Conservation (phyloP, 2,113 vertebrate genomes). For the Rostratula benghalensis region DNA sequence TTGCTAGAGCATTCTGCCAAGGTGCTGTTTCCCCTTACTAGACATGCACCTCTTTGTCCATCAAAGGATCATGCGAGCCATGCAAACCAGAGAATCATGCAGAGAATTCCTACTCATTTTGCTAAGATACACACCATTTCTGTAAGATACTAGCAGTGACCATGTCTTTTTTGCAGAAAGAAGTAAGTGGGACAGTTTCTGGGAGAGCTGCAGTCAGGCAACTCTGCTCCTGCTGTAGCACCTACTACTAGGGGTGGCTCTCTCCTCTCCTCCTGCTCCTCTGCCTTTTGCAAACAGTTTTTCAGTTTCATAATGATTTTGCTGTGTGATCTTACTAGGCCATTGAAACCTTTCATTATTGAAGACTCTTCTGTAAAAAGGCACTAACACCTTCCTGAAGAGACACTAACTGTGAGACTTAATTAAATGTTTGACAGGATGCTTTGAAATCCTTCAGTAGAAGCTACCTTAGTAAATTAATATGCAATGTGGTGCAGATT, state of each 20-base stretch:
- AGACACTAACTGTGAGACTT: not conserved
- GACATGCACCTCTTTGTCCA: not conserved
- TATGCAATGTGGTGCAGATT: not conserved
- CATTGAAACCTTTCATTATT: not conserved
- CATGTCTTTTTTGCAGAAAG: not conserved
- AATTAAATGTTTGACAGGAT: not conserved
- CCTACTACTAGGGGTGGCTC: too few species aligned
- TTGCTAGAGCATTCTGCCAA: too few species aligned
- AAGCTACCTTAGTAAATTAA: not conserved
- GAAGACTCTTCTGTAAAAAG: not conserved
- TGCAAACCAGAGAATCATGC: not conserved
- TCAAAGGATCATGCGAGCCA: not conserved
- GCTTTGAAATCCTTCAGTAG: not conserved
- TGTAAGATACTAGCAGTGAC: not conserved
- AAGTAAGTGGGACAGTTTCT: not conserved
- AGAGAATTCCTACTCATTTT: not conserved
- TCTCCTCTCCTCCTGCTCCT: not conserved
- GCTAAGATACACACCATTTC: not conserved
- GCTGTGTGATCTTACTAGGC: not conserved
- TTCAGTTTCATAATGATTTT: not conserved
- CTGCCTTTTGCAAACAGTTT: not conserved
- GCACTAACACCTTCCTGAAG: not conserved
- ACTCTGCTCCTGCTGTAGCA: too few species aligned
- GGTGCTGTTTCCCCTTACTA: not conserved
- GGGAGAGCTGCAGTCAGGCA: too few species aligned